These are phyloP conservation scores for Alaudala cheleensis DNA, from an alignment of 2,113 vertebrate genomes.

Conservation along the genomic window DNA sequence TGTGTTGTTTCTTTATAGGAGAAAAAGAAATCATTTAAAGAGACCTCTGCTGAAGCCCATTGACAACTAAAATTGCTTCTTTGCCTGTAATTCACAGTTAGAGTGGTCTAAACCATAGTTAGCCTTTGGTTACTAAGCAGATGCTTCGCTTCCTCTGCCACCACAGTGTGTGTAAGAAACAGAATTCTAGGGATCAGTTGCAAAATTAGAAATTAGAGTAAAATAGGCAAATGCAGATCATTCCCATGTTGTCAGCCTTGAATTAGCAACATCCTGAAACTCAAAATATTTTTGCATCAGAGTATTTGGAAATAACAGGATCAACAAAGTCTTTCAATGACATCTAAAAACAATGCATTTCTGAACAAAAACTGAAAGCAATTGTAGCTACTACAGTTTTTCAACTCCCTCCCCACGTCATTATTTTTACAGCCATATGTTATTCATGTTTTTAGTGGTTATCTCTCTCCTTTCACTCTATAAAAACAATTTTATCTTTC, in stretches of 20 bases:
- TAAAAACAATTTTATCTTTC: neutral
- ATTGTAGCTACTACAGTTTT: neutral
- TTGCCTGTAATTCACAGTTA: neutral
- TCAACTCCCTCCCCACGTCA: neutral
- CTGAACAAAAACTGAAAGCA: neutral
- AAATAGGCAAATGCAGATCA: neutral
- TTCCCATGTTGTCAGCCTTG: neutral
- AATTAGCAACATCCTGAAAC: neutral
- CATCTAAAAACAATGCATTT: neutral
- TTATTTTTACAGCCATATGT: neutral
- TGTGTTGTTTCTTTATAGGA: conserved; percentile 80
- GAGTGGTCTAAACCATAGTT: neutral
- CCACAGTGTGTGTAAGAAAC: neutral
- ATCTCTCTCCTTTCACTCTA: neutral
- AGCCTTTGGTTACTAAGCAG: neutral
- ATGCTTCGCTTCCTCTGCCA: neutral
- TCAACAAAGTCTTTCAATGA: neutral
- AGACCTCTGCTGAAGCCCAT: neutral
- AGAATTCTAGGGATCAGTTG: neutral
- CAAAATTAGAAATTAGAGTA: neutral
- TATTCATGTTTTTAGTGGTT: neutral
- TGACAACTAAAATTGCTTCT: neutral
- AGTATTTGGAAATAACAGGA: neutral
- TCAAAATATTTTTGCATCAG: neutral
- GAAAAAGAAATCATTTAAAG: neutral